Base-by-base conservation (phyloP, 2,888 invertebrate genomes). In the Drosophila lutescens region DNA sequence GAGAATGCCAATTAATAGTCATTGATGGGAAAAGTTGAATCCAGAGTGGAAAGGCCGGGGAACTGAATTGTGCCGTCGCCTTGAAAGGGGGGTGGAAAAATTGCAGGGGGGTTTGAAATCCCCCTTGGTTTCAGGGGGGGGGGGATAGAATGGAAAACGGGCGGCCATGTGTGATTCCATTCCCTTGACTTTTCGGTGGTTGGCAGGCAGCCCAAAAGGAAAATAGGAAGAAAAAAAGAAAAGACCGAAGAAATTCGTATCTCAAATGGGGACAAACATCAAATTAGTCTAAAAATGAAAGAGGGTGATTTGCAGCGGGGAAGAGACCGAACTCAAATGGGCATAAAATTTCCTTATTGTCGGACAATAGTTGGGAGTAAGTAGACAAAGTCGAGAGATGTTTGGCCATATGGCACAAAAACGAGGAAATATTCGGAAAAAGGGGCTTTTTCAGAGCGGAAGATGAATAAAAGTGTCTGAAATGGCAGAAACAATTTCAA, bases 1-100 rank as follows among this genome's bases (percentile, higher is more conserved):
- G 73, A 85, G 79, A 72, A 83, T 65, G 73, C 86, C 82, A 83
- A 83, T 83, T 83, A 83, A 83, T 83, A 81, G 86, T 73, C 83
- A 88, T 83, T 88, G 82, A 88, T 83, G 88, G 88, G 77, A 88
- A 83, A 85, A 75, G 75, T 77, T 74, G 65, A 30, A 62, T 54
- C 74, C 72, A 41, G 36, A 38, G 47, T 49, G 57, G 41, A 36
- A 51, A 34, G 44, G n/a, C 15, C 2, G 46, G 58, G 36, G 34
- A 20, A 40, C 67, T 78, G 76, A 80, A 80, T 83, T 86, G 80
- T 68, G 77, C 63, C 62, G 17, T 26, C 50, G 36, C 30, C 36
- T 50, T 36, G 38, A 34, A 53, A 23, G 36, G 10, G 2, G 17
- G 40, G 26, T 23, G 23, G 15, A 23, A 54, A n/a, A 32, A 34